Evolutionary conservation across 1,140 invertebrate species (phyloP), one percentile per base, ranked within the genome.

Genomic region (Myzus persicae): DNA sequence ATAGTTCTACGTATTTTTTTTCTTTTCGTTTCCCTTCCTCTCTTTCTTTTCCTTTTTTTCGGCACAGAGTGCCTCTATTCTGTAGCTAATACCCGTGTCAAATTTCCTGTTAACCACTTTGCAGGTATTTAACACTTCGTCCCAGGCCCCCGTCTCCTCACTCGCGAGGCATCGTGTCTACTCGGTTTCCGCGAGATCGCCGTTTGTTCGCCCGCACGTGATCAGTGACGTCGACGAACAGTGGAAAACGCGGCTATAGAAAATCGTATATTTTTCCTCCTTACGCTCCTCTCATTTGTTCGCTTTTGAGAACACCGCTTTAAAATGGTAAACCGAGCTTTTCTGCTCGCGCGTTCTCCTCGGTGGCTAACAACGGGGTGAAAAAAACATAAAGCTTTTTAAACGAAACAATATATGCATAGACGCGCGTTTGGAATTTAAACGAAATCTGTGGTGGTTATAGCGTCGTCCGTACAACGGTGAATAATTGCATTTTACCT

Each of bases 31-130:
- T 85, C 11, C 24, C 24, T 42, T 26, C 36, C 22, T 51, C 6
- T 36, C n/a, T 24, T 38, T 9, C 48, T 31, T 46, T 87, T 87
- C 1, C 4, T 51, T 46, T 87, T 87, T 14, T 44, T 38, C 36
- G n/a, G 11, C 2, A 38, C 36, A 9, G n/a, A 22, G 42, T n/a
- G 24, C 59, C 59, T 76, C 26, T 67, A 36, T 48, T 48, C 20
- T 48, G n/a, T 89, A 26, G 46, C 87, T 54, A 89, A 89, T 54
- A 89, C 46, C 46, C 88, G 11, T 89, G 48, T 89, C 88, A 40
- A 89, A 89, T 89, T 54, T 54, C 48, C 48, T 54, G 24, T 54
- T 51, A 89, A 89, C 88, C 88, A 89, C 48, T 89, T 54, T 89
- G 36, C 24, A 40, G 48, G 88, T 54, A 89, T 89, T 54, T 89